A percentile compares a stretch with the other conserved stretches of the same genome.
Conservation (phyloP, 2,888 invertebrate species). For the Pediacus dermestoides region DNA sequence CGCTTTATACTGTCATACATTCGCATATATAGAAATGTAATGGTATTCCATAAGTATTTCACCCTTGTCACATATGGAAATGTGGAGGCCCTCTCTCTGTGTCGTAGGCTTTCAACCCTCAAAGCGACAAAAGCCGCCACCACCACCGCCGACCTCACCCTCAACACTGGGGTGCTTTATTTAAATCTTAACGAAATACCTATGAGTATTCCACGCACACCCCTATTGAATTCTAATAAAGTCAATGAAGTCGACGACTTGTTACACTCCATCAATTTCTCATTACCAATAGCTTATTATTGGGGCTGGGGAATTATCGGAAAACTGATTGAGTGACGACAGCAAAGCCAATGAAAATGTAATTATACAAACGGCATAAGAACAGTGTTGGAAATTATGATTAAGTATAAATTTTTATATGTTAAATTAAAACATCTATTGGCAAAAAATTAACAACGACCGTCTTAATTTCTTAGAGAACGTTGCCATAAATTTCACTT, state of each 20-base stretch:
- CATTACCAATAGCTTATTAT: no score
- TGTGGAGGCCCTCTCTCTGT: constrained; percentile 21
- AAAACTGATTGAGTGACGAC: no score
- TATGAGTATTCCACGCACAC: constrained; percentile 29
- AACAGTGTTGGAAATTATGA: no score
- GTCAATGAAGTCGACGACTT: constrained; percentile 31
- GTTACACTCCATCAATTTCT: constrained; percentile 29
- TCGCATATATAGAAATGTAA: constrained; percentile 25
- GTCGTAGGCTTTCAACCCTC: constrained; percentile 27
- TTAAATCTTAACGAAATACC: constrained; percentile 39
- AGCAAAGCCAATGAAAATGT: no score
- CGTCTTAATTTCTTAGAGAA: no score
- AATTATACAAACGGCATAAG: no score
- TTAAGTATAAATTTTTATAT: no score
- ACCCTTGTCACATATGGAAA: constrained; percentile 39
- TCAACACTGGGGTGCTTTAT: constrained; percentile 31
- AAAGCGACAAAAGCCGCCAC: constrained; percentile 33
- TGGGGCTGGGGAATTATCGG: no score
- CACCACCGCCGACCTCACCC: constrained; percentile 29
- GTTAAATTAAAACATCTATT: no score
- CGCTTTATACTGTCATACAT: constrained; percentile 17
- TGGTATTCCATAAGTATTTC: constrained; percentile 37
- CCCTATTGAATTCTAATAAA: constrained; percentile 29
- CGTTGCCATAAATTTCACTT: no score
- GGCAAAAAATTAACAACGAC: no score